Conservation (phyloP, 1,140 invertebrate species). For the Eueides isabella region DNA sequence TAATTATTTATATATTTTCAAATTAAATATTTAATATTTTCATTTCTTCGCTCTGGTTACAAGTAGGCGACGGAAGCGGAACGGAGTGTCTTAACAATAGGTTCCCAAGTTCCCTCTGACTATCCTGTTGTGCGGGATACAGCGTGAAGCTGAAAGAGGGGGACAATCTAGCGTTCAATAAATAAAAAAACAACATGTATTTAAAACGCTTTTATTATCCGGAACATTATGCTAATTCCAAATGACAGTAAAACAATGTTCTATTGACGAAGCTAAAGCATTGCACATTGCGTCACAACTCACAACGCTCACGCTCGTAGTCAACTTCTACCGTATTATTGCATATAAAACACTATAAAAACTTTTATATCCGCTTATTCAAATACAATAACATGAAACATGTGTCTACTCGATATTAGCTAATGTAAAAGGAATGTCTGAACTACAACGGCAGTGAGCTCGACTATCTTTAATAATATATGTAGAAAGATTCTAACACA, state of each 20-base stretch:
- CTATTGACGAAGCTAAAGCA: slow-evolving; percentile 67
- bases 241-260: slow-evolving; percentile 60
- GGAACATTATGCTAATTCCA: slow-evolving; percentile 71
- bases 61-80: too few relatives aligned
- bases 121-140: too few relatives aligned
- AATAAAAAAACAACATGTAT: slow-evolving; percentile 49
- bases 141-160: too few relatives aligned
- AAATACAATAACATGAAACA: slow-evolving; percentile 35
- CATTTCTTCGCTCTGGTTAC: too few relatives aligned
- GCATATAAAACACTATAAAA: slow-evolving; percentile 61
- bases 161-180: neutral
- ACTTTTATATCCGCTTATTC: slow-evolving; percentile 31
- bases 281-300: slow-evolving; percentile 49
- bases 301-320: slow-evolving; percentile 32
- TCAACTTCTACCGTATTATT: slow-evolving; percentile 46
- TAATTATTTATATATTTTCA: too few relatives aligned
- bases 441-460: slow-evolving; percentile 45
- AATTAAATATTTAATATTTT: too few relatives aligned
- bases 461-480: slow-evolving; percentile 29
- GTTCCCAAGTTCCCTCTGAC: too few relatives aligned
- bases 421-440: slow-evolving; percentile 24
- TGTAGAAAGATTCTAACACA: slow-evolving; percentile 32
- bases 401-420: slow-evolving; percentile 13
- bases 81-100: too few relatives aligned
- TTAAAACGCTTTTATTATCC: slow-evolving; percentile 71